These are phyloP conservation scores for Nomada lathburiana DNA, from an alignment of 2,888 invertebrate genomes.

Conservation along the genomic window DNA sequence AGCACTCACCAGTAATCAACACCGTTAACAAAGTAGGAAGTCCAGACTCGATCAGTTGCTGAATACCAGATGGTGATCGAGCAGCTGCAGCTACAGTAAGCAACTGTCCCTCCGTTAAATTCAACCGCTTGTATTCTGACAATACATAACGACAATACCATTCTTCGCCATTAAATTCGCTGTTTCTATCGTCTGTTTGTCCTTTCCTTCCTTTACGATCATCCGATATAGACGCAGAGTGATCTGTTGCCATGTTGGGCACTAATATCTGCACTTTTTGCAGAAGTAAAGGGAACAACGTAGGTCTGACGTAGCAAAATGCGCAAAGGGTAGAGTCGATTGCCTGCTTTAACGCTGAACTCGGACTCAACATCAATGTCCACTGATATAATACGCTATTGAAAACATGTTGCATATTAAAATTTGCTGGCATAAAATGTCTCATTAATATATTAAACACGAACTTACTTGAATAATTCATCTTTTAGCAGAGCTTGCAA, in stretches of 20 bases:
- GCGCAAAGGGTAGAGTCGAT: constrained; percentile 95
- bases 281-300: constrained; percentile 90
- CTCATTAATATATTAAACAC: neutral
- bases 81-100: constrained; percentile 92
- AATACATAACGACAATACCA: constrained; percentile 87
- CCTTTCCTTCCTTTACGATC: constrained; percentile 87
- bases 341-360: constrained; percentile 91
- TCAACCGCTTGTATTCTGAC: constrained; percentile 86
- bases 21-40: constrained; percentile 88
- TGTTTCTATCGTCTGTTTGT: constrained; percentile 90
- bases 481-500: constrained; percentile 89
- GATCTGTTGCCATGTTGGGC: constrained; percentile 85
- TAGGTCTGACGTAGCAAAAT: constrained; percentile 93
- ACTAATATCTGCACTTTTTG: constrained; percentile 89
- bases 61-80: constrained; percentile 91
- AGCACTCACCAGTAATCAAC: constrained; percentile 85
- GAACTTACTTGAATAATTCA: constrained; percentile 89
- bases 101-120: constrained; percentile 88
- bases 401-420: neutral
- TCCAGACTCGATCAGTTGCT: constrained; percentile 91
- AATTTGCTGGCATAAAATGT: neutral
- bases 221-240: constrained; percentile 86
- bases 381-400: constrained; percentile 90
- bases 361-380: constrained; percentile 89
- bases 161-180: constrained; percentile 84